phyloP scores from a whole-genome alignment of 2,113 vertebrate genomes.

The Vulpes ferrilata region DNA sequence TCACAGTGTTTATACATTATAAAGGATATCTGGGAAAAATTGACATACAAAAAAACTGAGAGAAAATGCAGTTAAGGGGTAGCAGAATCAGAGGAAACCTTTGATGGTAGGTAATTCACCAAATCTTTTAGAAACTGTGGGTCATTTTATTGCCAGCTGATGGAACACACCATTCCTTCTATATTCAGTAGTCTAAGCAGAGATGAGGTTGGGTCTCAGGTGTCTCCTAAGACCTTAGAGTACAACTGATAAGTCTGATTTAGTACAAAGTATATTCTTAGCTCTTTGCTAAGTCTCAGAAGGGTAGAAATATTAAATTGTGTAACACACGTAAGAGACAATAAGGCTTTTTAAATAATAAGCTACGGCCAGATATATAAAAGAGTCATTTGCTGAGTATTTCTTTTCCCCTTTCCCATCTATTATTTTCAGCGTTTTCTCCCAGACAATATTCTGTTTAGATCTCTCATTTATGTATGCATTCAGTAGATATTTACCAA shows the following conservation, averaged over 20 bases:
- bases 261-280: neutral
- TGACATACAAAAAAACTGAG: neutral
- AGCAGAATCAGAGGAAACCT: neutral
- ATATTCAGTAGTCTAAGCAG: neutral
- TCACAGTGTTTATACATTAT: neutral
- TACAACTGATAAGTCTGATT: neutral
- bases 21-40: neutral
- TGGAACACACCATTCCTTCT: neutral
- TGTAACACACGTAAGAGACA: neutral
- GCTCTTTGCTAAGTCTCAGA: conserved; percentile 27
- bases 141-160: neutral
- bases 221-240: neutral
- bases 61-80: neutral
- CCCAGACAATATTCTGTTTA: neutral
- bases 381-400: neutral
- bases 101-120: neutral
- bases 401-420: neutral
- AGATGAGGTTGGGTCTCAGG: neutral
- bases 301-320: neutral
- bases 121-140: neutral
- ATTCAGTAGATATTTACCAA: conserved; percentile 29
- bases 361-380: neutral
- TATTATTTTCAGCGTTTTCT: neutral
- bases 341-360: neutral
- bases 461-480: neutral